Percentiles rank a stretch among this genome's conserved stretches.
Conservation (phyloP, 53 echinoderm and acorn worm species). For the Holothuria leucospilota region DNA sequence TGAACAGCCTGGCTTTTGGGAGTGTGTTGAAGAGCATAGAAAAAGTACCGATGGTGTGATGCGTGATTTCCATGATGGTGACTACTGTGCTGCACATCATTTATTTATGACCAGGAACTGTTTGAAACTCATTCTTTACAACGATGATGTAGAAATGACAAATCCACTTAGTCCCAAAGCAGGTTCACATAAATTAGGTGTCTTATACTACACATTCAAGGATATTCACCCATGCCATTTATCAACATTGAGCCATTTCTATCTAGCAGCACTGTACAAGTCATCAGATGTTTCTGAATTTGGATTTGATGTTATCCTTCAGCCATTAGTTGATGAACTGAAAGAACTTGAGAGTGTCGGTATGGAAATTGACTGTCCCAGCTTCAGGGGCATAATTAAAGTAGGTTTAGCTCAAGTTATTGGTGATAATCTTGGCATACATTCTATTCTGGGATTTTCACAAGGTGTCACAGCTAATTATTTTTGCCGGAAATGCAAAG, state of each 20-base stretch:
- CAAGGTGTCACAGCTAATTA: slow-evolving; percentile 69
- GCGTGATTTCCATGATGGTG: slow-evolving; percentile 1
- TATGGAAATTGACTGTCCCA: slow-evolving; percentile 23
- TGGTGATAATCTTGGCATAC: slow-evolving; percentile 58
- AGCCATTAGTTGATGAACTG: slow-evolving; percentile 43
- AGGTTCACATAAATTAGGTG: slow-evolving; percentile 31
- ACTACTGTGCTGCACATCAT: neutral
- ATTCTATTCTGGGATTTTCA: slow-evolving; percentile 67
- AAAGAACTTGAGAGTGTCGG: slow-evolving; percentile 44
- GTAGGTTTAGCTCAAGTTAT: slow-evolving; percentile 42
- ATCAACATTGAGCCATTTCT: slow-evolving; percentile 49
- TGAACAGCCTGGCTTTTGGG: neutral
- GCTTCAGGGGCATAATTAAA: slow-evolving; percentile 17
- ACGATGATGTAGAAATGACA: slow-evolving; percentile 48
- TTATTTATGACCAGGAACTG: no score
- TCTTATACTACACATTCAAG: neutral
- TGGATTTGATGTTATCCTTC: slow-evolving; percentile 50
- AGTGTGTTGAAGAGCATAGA: slow-evolving; percentile 1
- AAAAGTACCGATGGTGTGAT: neutral
- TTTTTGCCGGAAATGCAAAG: slow-evolving; percentile 64
- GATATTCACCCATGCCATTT: slow-evolving; percentile 16
- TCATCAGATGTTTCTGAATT: slow-evolving; percentile 22
- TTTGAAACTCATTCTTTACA: no score
- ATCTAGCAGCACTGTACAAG: slow-evolving; percentile 15
- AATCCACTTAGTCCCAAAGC: slow-evolving; percentile 51